Percentiles rank a stretch among this genome's conserved stretches.
phyloP scores from a whole-genome alignment of 2,888 invertebrate species.

The Coelopa pilipes region DNA sequence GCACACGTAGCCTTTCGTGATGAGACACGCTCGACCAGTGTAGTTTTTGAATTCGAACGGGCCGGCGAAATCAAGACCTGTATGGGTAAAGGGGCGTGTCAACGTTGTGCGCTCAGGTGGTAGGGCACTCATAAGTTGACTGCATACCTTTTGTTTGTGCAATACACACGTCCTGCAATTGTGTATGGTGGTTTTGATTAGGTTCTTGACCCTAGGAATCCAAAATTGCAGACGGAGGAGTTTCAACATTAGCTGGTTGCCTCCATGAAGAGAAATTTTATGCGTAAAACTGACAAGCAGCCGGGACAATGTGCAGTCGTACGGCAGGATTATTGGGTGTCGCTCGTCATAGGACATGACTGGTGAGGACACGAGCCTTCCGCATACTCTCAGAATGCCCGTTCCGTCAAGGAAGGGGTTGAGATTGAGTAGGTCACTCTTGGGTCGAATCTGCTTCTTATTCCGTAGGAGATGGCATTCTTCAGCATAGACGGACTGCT shows the following conservation, averaged over 20 bases:
- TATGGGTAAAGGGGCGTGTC: conserved; percentile 5
- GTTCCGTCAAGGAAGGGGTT: conserved; percentile 6
- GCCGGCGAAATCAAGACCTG: conserved; percentile 33
- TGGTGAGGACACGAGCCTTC: background rate
- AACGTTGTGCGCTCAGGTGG: conserved; percentile 22
- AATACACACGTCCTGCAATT: conserved; percentile 2
- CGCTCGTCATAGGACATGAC: conserved; percentile 12
- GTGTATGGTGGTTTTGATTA: background rate
- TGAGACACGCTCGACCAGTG: conserved; percentile 19
- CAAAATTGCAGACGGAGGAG: conserved; percentile 7
- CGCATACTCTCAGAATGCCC: conserved; percentile 5
- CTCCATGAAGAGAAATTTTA: conserved; percentile 1
- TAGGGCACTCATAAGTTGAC: conserved; percentile 31
- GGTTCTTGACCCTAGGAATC: conserved; percentile 8
- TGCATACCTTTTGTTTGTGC: conserved; percentile 4
- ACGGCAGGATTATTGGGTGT: conserved; percentile 2
- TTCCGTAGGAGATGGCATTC: background rate
- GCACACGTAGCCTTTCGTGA: conserved; percentile 37
- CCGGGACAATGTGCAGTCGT: background rate
- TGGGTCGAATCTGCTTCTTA: conserved; percentile 11
- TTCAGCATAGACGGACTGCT: background rate
- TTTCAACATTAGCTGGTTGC: background rate
- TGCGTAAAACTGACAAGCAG: background rate
- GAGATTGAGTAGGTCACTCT: background rate
- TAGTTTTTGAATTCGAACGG: conserved; percentile 34